A percentile compares a stretch with the other conserved stretches of the same genome.
Evolutionary conservation across 2,797 vertebrate species (phyloP).

Genomic region (Anguilla megastoma): DNA sequence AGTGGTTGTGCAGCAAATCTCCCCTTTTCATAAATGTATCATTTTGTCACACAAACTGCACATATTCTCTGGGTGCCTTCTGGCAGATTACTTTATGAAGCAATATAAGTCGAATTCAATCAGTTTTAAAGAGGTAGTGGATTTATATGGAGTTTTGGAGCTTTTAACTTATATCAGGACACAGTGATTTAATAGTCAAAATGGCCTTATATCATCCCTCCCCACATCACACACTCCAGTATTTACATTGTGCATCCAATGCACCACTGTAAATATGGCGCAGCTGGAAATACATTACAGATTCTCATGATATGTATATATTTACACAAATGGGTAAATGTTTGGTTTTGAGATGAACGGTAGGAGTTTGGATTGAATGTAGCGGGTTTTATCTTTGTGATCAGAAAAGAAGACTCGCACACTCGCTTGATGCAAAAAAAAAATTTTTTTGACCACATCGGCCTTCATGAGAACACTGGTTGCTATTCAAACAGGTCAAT

Average conservation of each 20-base stretch:
- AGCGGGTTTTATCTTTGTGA: too few species aligned
- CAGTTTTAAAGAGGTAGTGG: not conserved
- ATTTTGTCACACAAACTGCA: not conserved
- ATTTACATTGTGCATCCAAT: not conserved
- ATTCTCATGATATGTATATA: not conserved
- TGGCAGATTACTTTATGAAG: not conserved
- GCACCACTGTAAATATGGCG: not conserved
- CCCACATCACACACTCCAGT: not conserved
- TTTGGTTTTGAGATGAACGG: too few species aligned
- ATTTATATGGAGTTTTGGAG: not conserved
- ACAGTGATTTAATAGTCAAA: not conserved
- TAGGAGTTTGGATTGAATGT: too few species aligned
- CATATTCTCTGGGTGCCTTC: not conserved
- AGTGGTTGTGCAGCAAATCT: not conserved
- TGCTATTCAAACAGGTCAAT: too few species aligned
- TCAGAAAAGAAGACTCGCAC: too few species aligned
- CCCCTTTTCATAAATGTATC: not conserved
- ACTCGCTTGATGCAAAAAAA: too few species aligned
- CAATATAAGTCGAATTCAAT: not conserved
- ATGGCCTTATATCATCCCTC: not conserved
- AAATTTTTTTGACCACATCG: too few species aligned
- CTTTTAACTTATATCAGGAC: not conserved
- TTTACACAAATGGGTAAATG: not conserved
- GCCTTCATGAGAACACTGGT: too few species aligned
- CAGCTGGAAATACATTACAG: not conserved